A percentile compares a stretch with the other conserved stretches of the same genome.
Conservation (phyloP, 2,888 invertebrate genomes). For the Dinocampus coccinellae region DNA sequence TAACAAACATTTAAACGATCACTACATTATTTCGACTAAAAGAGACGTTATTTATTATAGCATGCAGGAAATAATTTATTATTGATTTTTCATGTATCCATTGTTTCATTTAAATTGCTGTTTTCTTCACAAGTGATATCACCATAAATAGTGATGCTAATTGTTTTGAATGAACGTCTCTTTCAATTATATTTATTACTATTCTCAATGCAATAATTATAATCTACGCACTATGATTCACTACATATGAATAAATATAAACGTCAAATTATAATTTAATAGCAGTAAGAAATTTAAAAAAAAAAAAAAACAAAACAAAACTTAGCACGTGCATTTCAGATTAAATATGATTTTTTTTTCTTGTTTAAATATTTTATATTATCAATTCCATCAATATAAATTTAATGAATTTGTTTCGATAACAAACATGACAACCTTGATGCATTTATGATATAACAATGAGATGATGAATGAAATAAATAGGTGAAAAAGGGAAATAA, state of each 20-base stretch:
- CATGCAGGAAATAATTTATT: background rate
- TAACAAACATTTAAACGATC: background rate
- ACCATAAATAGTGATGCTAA: background rate
- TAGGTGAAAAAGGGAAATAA: background rate
- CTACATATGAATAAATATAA: background rate
- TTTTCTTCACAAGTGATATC: background rate
- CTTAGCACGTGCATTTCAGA: background rate
- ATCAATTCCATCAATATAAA: background rate
- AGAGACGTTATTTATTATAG: background rate
- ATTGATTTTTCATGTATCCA: slow-evolving; percentile 4
- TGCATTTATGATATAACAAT: background rate
- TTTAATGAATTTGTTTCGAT: background rate
- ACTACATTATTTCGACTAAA: background rate
- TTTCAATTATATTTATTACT: background rate
- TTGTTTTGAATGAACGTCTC: background rate
- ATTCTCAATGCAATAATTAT: background rate
- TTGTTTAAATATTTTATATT: background rate
- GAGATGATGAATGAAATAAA: background rate
- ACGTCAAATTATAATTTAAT: background rate
- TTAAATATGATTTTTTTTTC: background rate
- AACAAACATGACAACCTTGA: background rate
- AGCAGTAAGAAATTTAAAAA: background rate
- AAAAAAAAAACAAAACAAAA: background rate
- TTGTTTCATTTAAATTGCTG: background rate
- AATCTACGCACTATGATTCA: background rate